phyloP scores from a whole-genome alignment of 2,113 vertebrate genomes.

The Austrofundulus limnaeus region DNA sequence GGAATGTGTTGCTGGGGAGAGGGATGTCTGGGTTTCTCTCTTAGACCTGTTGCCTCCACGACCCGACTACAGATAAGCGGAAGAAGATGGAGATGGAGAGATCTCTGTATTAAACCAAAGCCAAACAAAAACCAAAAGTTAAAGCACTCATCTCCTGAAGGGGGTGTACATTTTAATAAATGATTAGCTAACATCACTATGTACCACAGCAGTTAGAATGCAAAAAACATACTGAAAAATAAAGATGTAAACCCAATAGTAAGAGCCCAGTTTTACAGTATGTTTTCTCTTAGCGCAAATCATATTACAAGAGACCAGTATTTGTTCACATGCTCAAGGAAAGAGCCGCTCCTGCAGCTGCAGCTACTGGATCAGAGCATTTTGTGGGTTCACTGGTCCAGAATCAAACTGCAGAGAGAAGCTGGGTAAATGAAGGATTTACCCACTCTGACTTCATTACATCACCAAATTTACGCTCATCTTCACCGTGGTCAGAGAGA shows the following conservation, averaged over 20 bases:
- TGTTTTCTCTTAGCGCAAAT: conserved; percentile 19
- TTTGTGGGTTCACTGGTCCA: conserved; percentile 53
- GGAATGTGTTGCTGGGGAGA: no score
- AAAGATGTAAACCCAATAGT: no score
- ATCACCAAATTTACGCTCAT: conserved; percentile 36
- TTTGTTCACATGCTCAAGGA: conserved; percentile 24
- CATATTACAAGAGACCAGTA: conserved; percentile 3
- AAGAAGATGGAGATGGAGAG: no score
- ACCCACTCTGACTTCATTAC: conserved; percentile 43
- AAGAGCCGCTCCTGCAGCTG: conserved; percentile 46
- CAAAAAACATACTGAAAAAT: neutral
- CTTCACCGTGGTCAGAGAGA: conserved; percentile 4
- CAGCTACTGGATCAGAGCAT: conserved; percentile 46
- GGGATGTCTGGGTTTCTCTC: no score
- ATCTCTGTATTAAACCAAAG: no score
- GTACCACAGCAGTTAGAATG: no score
- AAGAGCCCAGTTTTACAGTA: neutral
- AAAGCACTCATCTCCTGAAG: no score
- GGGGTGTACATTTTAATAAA: no score
- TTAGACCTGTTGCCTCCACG: no score
- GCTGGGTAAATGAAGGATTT: conserved; percentile 37
- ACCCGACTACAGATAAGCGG: no score
- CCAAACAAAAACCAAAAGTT: no score
- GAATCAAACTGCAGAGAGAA: conserved; percentile 50
- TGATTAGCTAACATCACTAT: no score